These are phyloP conservation scores for Loriculus beryllinus DNA, from an alignment of 2,797 vertebrate species.

Conservation along the genomic window DNA sequence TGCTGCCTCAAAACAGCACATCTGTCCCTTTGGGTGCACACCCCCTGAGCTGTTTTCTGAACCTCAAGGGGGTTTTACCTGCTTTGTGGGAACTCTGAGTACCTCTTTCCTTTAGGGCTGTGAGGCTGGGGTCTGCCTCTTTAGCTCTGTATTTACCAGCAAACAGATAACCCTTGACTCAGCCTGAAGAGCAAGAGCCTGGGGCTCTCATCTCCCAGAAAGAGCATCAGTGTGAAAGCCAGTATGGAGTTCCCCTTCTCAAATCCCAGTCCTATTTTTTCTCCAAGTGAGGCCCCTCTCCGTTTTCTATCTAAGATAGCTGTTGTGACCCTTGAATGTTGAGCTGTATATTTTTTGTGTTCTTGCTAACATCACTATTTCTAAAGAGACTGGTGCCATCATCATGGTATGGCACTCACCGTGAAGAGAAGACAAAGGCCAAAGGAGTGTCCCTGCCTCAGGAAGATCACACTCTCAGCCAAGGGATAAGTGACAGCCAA, in stretches of 20 bases:
- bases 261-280: not conserved
- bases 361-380: not conserved
- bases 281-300: not conserved
- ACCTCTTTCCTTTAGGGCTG: not conserved
- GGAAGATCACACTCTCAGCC: not conserved
- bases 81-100: not conserved
- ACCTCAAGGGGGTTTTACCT: not conserved
- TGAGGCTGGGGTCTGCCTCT: not conserved
- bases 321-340: not conserved
- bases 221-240: not conserved
- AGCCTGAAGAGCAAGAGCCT: not conserved
- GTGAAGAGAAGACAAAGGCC: not conserved
- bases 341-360: not conserved
- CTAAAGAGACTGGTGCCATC: not conserved
- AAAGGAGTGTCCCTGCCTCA: not conserved
- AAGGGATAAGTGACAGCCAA: not conserved
- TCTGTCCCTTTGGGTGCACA: not conserved
- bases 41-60: not conserved
- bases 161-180: not conserved
- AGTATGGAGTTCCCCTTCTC: not conserved
- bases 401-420: not conserved
- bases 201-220: not conserved
- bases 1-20: not conserved
- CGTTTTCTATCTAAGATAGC: not conserved
- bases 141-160: not conserved